Evolutionary conservation across 2,797 vertebrate genomes (phyloP), one percentile per base, ranked within the genome.

Genomic region (Acropternis orthonyx): DNA sequence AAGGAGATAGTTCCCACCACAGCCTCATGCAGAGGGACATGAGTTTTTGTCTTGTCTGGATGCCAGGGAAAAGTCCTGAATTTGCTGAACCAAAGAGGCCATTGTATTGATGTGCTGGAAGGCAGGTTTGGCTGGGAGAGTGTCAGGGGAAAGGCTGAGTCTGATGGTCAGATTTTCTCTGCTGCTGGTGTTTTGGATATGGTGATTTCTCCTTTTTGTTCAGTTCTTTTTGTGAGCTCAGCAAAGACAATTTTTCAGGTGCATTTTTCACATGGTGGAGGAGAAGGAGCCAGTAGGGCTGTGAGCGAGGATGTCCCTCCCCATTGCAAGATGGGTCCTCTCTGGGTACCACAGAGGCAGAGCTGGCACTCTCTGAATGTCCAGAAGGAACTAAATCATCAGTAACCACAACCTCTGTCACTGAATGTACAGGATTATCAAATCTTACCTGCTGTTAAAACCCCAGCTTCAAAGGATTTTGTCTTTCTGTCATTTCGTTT

Each of bases 291-390:
- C 1, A 4, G 10, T 48, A 68, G 63, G 32, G 9, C 75, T 68
- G 28, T 0, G 0, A 17, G 32, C 2, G 4, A 76, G 18, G 49
- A 14, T 63, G 36, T 43, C 19, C 41, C 41, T 51, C 56, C 43
- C 44, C 15, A 19, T 61, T 63, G 37, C 20, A 32, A 37, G 30
- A 20, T 36, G 44, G 27, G 48, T 63, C 66, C 49, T 74, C 1
- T 4, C 27, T 36, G 18, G 24, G 24, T 36, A 14, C 27, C 2
- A 0, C 16, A 34, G 32, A 77, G 79, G 20, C n/a, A 10, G 14
- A 85, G n/a, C 68, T 85, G 39, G 17, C 2, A 4, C 24, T 73
- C 43, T 20, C 3, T 41, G 44, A 85, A 43, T 3, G 5, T 27
- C 55, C 73, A 49, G 28, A 66, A 71, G 23, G 56, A 74, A 43